Percentiles rank a stretch among this genome's conserved stretches.
Conservation (phyloP, 2,113 vertebrate genomes). For the Acrocephalus arundinaceus region DNA sequence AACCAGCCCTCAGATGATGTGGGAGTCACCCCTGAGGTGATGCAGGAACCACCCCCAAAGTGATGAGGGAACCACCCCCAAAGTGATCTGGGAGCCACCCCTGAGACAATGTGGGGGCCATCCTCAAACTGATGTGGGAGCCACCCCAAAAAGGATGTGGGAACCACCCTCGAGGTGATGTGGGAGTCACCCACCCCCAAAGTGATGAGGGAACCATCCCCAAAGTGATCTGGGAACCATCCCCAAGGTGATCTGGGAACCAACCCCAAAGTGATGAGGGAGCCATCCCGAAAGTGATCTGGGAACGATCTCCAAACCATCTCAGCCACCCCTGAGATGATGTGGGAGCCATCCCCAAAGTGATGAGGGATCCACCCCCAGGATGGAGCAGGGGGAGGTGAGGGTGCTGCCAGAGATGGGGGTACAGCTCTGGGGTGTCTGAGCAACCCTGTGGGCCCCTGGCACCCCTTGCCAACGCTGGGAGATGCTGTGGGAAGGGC, state of each 20-base stretch:
- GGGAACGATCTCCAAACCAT: no score
- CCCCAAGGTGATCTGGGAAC: accelerated
- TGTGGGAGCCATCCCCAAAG: background rate
- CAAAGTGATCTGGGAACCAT: accelerated
- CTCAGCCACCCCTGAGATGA: background rate
- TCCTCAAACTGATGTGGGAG: accelerated
- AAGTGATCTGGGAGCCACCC: background rate
- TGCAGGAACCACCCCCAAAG: accelerated
- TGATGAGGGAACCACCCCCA: no score
- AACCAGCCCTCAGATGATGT: no score
- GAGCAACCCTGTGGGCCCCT: background rate
- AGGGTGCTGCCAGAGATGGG: background rate
- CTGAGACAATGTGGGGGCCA: accelerated
- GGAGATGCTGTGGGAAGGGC: background rate
- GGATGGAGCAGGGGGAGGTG: background rate
- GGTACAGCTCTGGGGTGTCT: background rate
- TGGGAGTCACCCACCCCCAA: accelerated
- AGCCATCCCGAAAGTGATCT: accelerated
- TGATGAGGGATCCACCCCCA: background rate
- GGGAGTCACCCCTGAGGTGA: background rate
- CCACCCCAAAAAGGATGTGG: accelerated
- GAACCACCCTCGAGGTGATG: accelerated
- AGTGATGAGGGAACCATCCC: accelerated
- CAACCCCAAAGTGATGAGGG: background rate
- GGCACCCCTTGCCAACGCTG: accelerated